Evolutionary conservation across 1,140 invertebrate species (phyloP).

Genomic region (Steinernema khuongi): DNA sequence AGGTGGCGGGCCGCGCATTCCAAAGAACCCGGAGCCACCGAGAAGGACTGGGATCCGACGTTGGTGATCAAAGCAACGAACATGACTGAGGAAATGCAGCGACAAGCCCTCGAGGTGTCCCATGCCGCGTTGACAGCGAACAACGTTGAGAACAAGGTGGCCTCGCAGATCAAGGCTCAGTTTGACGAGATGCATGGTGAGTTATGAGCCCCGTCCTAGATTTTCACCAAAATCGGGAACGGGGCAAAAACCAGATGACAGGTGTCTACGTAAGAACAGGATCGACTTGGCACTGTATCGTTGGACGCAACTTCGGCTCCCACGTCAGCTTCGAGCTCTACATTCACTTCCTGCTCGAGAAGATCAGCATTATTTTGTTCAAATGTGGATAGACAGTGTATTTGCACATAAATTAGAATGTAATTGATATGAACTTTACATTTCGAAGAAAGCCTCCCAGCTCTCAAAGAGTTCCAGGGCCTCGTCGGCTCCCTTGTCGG

Average conservation of each 20-base stretch:
- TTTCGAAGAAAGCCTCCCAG: conserved; percentile 27
- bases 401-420: neutral
- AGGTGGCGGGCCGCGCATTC: neutral
- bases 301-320: conserved; percentile 61
- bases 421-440: conserved; percentile 22
- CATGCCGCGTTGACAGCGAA: neutral
- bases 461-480: conserved; percentile 27
- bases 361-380: conserved; percentile 89
- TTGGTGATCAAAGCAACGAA: neutral
- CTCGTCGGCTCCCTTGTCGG: conserved; percentile 21
- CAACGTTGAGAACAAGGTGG: neutral
- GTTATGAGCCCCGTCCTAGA: neutral
- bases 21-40: neutral
- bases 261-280: neutral
- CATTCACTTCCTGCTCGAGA: conserved; percentile 87
- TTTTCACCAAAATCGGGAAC: too few species aligned
- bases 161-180: neutral
- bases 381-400: conserved; percentile 80
- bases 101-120: neutral
- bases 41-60: neutral
- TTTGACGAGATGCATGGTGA: neutral
- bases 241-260: too few species aligned
- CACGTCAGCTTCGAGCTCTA: conserved; percentile 84
- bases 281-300: conserved; percentile 68
- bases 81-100: conserved; percentile 6